A percentile compares a stretch with the other conserved stretches of the same genome.
These are phyloP conservation scores for Oryzias dopingdopingensis DNA, from an alignment of 2,797 vertebrate genomes.

Conservation along the genomic window DNA sequence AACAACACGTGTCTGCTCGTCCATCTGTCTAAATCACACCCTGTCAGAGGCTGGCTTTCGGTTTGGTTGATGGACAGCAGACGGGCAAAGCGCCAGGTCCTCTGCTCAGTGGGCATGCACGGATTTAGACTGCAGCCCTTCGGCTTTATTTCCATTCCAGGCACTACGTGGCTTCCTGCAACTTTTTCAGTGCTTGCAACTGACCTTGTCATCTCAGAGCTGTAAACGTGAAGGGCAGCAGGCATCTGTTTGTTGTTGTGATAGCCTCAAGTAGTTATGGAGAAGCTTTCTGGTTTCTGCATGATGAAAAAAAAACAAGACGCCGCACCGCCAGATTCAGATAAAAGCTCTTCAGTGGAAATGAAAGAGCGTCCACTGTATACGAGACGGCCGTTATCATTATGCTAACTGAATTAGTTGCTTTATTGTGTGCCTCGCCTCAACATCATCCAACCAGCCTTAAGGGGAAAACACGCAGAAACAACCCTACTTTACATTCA, in stretches of 20 bases:
- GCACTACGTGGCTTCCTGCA: constrained; percentile 40
- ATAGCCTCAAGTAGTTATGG: constrained; percentile 51
- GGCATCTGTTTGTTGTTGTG: constrained; percentile 58
- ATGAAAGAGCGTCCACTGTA: constrained; percentile 47
- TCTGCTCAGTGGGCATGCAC: constrained; percentile 47
- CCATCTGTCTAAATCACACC: constrained; percentile 74
- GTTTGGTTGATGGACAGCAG: constrained; percentile 63
- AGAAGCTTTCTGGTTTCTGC: constrained; percentile 24
- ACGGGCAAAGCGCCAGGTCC: constrained; percentile 50
- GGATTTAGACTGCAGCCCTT: constrained; percentile 46
- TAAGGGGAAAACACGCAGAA: constrained; percentile 51
- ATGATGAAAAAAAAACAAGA: constrained; percentile 28
- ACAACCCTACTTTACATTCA: constrained; percentile 53
- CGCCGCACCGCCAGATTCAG: constrained; percentile 6
- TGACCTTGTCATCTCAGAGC: constrained; percentile 64
- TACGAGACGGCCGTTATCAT: constrained; percentile 61
- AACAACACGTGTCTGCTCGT: constrained; percentile 64
- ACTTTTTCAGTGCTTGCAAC: constrained; percentile 34
- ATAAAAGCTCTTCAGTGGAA: constrained; percentile 40
- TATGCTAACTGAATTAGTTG: constrained; percentile 74
- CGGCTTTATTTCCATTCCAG: constrained; percentile 52
- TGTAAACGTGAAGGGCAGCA: constrained; percentile 64
- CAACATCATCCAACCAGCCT: constrained; percentile 57
- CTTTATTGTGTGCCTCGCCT: constrained; percentile 60
- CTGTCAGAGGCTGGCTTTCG: constrained; percentile 58